Base-by-base conservation (phyloP, 2,888 invertebrate species). In the Ophion costatus region DNA sequence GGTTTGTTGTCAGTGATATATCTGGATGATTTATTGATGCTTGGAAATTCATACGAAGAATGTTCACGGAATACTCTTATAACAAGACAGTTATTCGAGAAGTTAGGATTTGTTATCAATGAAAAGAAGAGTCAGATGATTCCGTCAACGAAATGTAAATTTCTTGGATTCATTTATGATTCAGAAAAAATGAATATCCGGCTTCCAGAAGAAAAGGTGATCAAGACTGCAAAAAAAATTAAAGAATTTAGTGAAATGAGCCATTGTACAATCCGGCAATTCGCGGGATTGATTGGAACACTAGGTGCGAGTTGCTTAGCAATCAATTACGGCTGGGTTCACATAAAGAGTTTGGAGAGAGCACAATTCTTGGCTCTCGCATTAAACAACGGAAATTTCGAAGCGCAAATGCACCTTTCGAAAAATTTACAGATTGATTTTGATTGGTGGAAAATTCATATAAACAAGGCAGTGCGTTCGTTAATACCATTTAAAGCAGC, bases 11-110 rank as follows among this genome's bases (percentile, higher is more conserved):
- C n/a, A n/a, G n/a, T n/a, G n/a, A n/a, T n/a, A n/a, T n/a, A n/a
- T 29, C 70, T 80, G 69, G 85, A 85, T 14, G 85, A 85, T 56
- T 59, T 83, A 2, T 71, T 83, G 20, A 70, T 85, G n/a, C 61
- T 80, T 22, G 80, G 80, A 9, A n/a, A 74, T 24, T 82, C 85
- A 33, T 29, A 64, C 14, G 51, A 57, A 17, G 38, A 70, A 29
- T 77, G 77, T 59, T 61, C 56, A 0, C 63, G 29, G 56, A 85
- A 82, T 59, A 57, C 70, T 67, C 22, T 14, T 24, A n/a, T 59
- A 45, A 79, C 78, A 45, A 67, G 70, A 42, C 45, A 33, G 38
- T 51, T 24, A 24, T 24, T 24, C 24, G 24, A 24, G 24, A 24
- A 24, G 24, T 24, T 24, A 24, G 24, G 24, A 24, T 24, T 24